A percentile compares a stretch with the other conserved stretches of the same genome.
phyloP scores from a whole-genome alignment of 2,888 invertebrate genomes.

The Liposcelis brunnea region DNA sequence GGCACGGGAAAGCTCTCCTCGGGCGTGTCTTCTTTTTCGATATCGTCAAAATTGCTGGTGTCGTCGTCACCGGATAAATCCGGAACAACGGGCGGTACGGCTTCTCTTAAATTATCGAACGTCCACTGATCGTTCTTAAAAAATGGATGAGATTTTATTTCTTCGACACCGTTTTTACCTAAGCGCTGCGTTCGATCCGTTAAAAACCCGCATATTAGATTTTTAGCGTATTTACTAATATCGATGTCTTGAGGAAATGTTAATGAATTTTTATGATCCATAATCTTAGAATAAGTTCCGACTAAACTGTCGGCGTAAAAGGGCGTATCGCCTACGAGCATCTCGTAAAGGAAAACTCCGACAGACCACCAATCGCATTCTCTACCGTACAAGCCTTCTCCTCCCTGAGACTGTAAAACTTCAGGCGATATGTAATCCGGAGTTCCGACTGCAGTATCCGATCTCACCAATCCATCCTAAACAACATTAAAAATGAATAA shows the following conservation, averaged over 20 bases:
- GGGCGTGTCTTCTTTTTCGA: constrained; percentile 81
- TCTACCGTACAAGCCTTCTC: constrained; percentile 86
- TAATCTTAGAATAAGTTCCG: constrained; percentile 96
- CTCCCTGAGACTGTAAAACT: constrained; percentile 91
- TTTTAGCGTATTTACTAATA: constrained; percentile 73
- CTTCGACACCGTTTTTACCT: constrained; percentile 81
- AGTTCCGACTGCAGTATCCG: constrained; percentile 96
- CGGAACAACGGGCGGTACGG: constrained; percentile 89
- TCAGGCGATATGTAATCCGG: constrained; percentile 99
- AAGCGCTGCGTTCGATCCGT: constrained; percentile 76
- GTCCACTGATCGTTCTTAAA: constrained; percentile 97
- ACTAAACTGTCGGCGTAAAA: constrained; percentile 94
- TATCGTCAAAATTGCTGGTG: constrained; percentile 95
- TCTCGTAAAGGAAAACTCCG: constrained; percentile 96
- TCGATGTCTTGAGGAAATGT: constrained; percentile 88
- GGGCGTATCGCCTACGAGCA: constrained; percentile 96
- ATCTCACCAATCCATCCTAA: constrained; percentile 81
- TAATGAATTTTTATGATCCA: constrained; percentile 94
- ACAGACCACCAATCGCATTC: constrained; percentile 99
- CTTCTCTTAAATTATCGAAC: constrained; percentile 82
- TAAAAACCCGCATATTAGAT: constrained; percentile 81
- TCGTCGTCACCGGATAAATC: constrained; percentile 93
- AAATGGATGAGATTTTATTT: constrained; percentile 88
- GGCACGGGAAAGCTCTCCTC: constrained; percentile 92
- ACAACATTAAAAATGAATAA: constrained; percentile 10